Percentiles rank a stretch among this genome's conserved stretches.
phyloP scores from a whole-genome alignment of 1,140 invertebrate genomes.

The Patella vulgata region DNA sequence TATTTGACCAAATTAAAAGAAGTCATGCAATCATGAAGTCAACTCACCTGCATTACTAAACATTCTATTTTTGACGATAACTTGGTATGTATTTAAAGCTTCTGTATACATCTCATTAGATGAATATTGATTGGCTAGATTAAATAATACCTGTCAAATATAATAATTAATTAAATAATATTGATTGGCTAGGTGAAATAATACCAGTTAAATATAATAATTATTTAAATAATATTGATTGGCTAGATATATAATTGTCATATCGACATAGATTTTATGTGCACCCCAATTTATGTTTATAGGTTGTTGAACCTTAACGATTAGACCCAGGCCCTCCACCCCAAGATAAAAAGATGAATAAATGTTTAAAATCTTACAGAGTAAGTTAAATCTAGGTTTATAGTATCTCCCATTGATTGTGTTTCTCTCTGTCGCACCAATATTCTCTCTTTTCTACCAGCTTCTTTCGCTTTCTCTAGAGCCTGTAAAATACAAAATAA shows the following conservation, averaged over 20 bases:
- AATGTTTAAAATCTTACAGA: slow-evolving; percentile 80
- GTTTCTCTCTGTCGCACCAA: slow-evolving; percentile 92
- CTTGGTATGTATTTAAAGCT: slow-evolving; percentile 94
- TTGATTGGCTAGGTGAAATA: slow-evolving; percentile 93
- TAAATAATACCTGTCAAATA: slow-evolving; percentile 84
- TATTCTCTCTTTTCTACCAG: slow-evolving; percentile 87
- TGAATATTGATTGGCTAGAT: slow-evolving; percentile 92
- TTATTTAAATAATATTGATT: slow-evolving; percentile 95
- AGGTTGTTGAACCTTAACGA: too few species aligned
- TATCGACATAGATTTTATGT: too few species aligned
- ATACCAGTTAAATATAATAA: slow-evolving; percentile 76
- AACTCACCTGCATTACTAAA: slow-evolving; percentile 71
- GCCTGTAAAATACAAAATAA: slow-evolving; percentile 65
- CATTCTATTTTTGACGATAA: slow-evolving; percentile 70
- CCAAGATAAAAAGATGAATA: too few species aligned
- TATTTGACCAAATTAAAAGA: too few species aligned
- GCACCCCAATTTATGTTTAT: too few species aligned
- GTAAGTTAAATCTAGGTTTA: slow-evolving; percentile 94
- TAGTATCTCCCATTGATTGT: slow-evolving; percentile 83
- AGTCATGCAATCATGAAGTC: too few species aligned
- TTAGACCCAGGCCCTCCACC: too few species aligned
- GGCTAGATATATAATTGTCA: too few species aligned
- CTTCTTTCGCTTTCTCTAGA: slow-evolving; percentile 95
- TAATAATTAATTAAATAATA: too few species aligned
- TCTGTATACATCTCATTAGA: slow-evolving; percentile 95